Conservation (phyloP, 2,113 vertebrate genomes). For the pig (Sus scrofa) region T2T-Sscrofa CM000813.6:35162001-35162500, state of each 20-base stretch:
- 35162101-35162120: neutral
- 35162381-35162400: no score
- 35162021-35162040: neutral
- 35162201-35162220: neutral
- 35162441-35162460: no score
- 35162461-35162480: no score
- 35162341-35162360: no score
- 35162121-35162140: neutral
- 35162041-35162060: neutral
- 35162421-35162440: no score
- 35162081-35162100: neutral
- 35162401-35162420: no score
- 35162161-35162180: neutral
- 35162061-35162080: neutral
- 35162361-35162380: no score
- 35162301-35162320: no score
- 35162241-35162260: neutral
- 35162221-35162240: constrained; percentile 11
- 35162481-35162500: no score
- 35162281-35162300: no score
- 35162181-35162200: neutral
- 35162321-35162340: no score
- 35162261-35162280: neutral
- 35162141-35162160: neutral
- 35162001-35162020: neutral